These are phyloP conservation scores for Loripinus fragilis DNA, from an alignment of 2,888 invertebrate genomes.

Conservation along the genomic window DNA sequence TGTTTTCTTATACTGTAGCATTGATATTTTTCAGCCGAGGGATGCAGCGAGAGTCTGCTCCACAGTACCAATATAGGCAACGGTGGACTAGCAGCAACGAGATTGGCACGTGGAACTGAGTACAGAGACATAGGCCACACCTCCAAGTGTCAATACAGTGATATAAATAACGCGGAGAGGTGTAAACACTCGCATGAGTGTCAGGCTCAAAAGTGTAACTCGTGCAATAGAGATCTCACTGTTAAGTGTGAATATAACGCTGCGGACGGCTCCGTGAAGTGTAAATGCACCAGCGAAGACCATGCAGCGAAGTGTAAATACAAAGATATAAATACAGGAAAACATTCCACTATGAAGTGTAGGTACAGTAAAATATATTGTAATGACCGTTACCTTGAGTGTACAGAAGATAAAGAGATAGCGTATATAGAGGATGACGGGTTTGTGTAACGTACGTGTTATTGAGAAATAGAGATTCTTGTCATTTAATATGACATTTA, in stretches of 20 bases:
- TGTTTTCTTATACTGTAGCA: too few species aligned
- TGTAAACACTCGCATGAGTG: neutral
- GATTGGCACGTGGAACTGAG: conserved; percentile 34
- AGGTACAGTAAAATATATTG: conserved; percentile 9
- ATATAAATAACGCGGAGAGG: neutral
- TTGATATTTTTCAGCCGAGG: conserved; percentile 52
- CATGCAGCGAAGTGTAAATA: conserved; percentile 9
- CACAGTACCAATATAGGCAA: conserved; percentile 45
- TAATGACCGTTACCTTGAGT: neutral
- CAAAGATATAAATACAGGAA: neutral
- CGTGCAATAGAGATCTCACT: neutral
- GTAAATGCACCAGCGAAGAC: neutral
- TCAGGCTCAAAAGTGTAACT: neutral
- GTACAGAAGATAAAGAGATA: neutral
- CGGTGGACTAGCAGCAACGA: conserved; percentile 31
- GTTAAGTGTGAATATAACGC: conserved; percentile 11
- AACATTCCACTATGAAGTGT: conserved; percentile 13
- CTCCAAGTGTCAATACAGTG: neutral
- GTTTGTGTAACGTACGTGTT: neutral
- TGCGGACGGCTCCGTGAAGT: neutral
- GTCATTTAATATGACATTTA: too few species aligned
- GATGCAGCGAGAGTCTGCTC: conserved; percentile 53
- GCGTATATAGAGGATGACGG: conserved; percentile 13
- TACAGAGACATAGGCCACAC: neutral
- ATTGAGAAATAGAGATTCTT: too few species aligned